These are phyloP conservation scores for Echinops telfairi DNA, from an alignment of 2,113 vertebrate genomes.

Conservation along the genomic window DNA sequence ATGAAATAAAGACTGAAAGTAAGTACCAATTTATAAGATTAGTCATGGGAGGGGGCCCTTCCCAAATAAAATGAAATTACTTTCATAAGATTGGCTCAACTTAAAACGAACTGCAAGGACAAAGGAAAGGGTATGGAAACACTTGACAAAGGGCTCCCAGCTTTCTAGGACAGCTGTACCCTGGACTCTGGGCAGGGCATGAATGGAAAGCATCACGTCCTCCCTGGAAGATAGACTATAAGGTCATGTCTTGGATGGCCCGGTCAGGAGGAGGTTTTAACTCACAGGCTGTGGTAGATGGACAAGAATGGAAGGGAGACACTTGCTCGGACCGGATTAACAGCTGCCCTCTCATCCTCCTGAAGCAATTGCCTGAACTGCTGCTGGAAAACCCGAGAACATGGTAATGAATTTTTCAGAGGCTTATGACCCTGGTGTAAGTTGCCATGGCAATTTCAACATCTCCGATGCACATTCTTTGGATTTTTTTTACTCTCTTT, in stretches of 20 bases:
- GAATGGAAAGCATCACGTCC: background rate
- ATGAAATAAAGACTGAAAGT: background rate
- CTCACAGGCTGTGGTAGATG: background rate
- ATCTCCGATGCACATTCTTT: constrained; percentile 28
- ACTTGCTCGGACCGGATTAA: background rate
- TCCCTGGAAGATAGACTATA: background rate
- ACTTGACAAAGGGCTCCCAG: background rate
- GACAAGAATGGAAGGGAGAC: background rate
- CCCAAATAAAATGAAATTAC: background rate
- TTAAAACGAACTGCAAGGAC: background rate
- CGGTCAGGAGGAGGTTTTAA: background rate
- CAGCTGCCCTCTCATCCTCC: background rate
- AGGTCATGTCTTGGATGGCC: background rate
- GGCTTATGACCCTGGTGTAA: constrained; percentile 44
- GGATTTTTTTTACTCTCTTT: background rate
- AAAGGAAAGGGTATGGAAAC: background rate
- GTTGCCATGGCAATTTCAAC: constrained; percentile 75
- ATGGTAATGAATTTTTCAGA: background rate
- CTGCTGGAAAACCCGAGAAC: background rate
- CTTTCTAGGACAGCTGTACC: constrained; percentile 3
- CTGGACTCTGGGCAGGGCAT: background rate
- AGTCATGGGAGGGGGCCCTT: background rate
- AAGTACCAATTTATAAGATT: background rate
- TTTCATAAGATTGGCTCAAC: background rate
- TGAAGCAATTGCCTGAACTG: background rate